These are phyloP conservation scores for Danio tinwini DNA, from an alignment of 2,797 vertebrate species.

Conservation along the genomic window DNA sequence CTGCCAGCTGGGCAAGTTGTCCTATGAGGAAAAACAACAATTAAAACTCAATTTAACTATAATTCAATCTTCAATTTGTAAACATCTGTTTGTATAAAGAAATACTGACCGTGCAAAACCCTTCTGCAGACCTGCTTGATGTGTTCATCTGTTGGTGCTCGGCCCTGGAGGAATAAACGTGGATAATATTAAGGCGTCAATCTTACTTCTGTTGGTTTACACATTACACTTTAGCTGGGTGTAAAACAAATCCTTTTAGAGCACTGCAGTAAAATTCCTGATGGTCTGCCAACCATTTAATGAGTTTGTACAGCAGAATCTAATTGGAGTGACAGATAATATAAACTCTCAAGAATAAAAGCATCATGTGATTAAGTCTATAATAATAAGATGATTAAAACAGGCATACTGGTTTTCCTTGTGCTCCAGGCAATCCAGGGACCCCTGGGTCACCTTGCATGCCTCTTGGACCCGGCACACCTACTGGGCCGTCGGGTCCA, in stretches of 20 bases:
- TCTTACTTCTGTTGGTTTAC: neutral
- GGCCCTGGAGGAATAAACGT: conserved; percentile 79
- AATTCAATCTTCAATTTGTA: neutral
- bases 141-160: conserved; percentile 86
- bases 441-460: conserved; percentile 91
- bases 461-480: conserved; percentile 86
- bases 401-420: conserved; percentile 83
- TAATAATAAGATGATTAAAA: conserved; percentile 7
- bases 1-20: conserved; percentile 92
- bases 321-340: neutral
- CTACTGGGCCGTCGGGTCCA: conserved; percentile 85
- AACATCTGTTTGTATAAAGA: neutral
- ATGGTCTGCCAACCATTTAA: conserved; percentile 5
- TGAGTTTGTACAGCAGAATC: conserved; percentile 15
- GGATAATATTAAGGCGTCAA: neutral
- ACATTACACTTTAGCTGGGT: neutral
- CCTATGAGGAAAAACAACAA: conserved; percentile 75
- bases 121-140: conserved; percentile 97
- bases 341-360: neutral
- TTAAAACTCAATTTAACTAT: neutral
- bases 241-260: neutral
- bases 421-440: conserved; percentile 84
- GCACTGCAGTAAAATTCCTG: conserved; percentile 28
- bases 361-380: neutral
- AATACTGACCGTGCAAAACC: conserved; percentile 91